Percentiles rank a stretch among this genome's conserved stretches.
Evolutionary conservation across 2,113 vertebrate genomes (phyloP).

Genomic region (Sinocyclocheilus maitianheensis): DNA sequence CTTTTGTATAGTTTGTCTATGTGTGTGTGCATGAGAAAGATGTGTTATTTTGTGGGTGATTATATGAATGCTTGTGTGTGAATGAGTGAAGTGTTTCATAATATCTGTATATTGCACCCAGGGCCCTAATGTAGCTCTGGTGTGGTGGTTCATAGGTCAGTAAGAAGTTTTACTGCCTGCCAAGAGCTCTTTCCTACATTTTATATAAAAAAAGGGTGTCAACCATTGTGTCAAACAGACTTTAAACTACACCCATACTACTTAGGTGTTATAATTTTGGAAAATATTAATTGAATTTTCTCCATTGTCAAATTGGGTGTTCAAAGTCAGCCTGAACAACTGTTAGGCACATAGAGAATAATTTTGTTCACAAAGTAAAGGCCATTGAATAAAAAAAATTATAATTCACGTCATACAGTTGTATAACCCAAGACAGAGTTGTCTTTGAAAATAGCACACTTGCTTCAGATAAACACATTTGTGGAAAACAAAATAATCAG

Average conservation of each 20-base stretch:
- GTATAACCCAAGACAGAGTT: background rate
- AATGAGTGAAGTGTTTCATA: conserved; percentile 53
- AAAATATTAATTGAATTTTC: conserved; percentile 43
- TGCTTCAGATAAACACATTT: background rate
- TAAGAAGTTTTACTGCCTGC: conserved; percentile 54
- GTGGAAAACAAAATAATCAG: background rate
- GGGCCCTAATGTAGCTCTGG: conserved; percentile 57
- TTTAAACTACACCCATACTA: conserved; percentile 47
- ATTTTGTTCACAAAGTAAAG: conserved; percentile 15
- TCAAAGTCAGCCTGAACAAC: conserved; percentile 55
- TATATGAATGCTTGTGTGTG: conserved; percentile 32
- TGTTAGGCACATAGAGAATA: conserved; percentile 2
- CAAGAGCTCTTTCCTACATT: conserved; percentile 55
- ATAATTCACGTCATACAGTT: conserved; percentile 13
- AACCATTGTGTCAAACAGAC: conserved; percentile 38
- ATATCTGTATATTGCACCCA: conserved; percentile 65
- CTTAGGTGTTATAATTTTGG: conserved; percentile 42
- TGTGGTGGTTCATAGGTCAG: conserved; percentile 54
- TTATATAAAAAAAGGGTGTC: conserved; percentile 45
- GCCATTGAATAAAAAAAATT: background rate
- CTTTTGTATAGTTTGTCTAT: conserved; percentile 49
- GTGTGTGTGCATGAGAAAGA: conserved; percentile 53
- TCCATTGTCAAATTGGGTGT: conserved; percentile 34
- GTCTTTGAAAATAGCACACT: background rate
- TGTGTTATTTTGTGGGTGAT: conserved; percentile 60